These are phyloP conservation scores for Laticauda colubrina DNA, from an alignment of 2,113 vertebrate species.

Conservation along the genomic window DNA sequence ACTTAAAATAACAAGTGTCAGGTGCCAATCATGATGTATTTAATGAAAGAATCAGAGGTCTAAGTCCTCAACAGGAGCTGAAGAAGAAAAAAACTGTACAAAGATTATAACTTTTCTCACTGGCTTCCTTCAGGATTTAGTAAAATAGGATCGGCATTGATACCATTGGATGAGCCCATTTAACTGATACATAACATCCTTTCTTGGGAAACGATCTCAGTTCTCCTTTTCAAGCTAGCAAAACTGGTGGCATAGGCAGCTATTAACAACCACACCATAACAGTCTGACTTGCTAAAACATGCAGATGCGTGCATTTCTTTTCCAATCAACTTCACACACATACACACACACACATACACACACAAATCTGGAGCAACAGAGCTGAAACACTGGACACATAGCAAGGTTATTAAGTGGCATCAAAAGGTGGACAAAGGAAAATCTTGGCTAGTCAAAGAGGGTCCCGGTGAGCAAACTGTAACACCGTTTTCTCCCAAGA, in stretches of 20 bases:
- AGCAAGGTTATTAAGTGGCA: not conserved
- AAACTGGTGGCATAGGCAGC: not conserved
- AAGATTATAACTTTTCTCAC: not conserved
- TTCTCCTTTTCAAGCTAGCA: not conserved
- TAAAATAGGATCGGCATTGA: not conserved
- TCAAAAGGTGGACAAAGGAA: not conserved
- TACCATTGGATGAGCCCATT: not conserved
- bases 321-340: not conserved
- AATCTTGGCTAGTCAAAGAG: not conserved
- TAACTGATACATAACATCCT: not conserved
- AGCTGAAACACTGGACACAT: not conserved
- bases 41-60: conserved; percentile 54
- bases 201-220: not conserved
- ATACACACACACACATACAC: not conserved
- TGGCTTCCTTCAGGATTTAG: not conserved
- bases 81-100: not conserved
- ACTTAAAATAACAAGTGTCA: conserved; percentile 63
- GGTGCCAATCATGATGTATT: conserved; percentile 43
- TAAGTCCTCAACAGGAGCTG: conserved; percentile 38
- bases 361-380: not conserved
- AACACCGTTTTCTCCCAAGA: not conserved
- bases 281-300: not conserved
- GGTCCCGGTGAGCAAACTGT: not conserved
- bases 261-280: not conserved
- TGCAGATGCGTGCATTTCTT: not conserved